Evolutionary conservation across 2,888 invertebrate species (phyloP).

Genomic region (Kuschelorhynchus macadamiae): DNA sequence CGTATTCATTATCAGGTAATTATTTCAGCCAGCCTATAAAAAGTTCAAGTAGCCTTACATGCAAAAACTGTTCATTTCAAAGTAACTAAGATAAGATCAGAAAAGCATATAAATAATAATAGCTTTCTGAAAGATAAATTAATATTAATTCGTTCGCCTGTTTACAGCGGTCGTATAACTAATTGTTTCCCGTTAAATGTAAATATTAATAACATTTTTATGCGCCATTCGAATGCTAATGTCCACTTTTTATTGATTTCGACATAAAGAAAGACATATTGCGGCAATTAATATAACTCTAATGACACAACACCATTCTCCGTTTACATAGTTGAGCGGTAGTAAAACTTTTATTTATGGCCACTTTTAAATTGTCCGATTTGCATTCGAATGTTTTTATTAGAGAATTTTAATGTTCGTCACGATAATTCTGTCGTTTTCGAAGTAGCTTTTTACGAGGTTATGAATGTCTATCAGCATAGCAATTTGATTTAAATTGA

Average conservation of each 20-base stretch:
- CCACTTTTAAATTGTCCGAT: conserved; percentile 32
- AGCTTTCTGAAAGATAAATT: conserved; percentile 28
- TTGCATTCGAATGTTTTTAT: conserved; percentile 43
- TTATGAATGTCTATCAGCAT: too few relatives aligned
- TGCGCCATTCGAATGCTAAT: conserved; percentile 36
- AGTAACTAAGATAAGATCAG: too few relatives aligned
- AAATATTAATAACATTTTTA: conserved; percentile 59
- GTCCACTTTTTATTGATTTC: conserved; percentile 44
- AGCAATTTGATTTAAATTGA: too few relatives aligned
- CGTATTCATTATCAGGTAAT: too few relatives aligned
- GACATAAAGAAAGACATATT: conserved; percentile 49
- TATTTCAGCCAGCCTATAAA: too few relatives aligned
- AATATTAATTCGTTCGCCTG: conserved; percentile 51
- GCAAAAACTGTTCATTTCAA: too few relatives aligned
- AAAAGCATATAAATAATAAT: conserved; percentile 15
- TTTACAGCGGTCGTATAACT: conserved; percentile 56
- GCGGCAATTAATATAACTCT: conserved; percentile 37
- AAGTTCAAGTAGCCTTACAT: too few relatives aligned
- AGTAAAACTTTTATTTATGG: conserved; percentile 45
- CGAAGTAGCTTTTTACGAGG: too few relatives aligned
- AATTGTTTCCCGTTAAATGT: conserved; percentile 60
- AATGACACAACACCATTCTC: conserved; percentile 40
- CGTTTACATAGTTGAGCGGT: conserved; percentile 36
- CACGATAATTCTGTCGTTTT: too few relatives aligned
- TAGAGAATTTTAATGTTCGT: conserved; percentile 4